phyloP scores from a whole-genome alignment of 2,113 vertebrate species.

The Hyaena hyaena region DNA sequence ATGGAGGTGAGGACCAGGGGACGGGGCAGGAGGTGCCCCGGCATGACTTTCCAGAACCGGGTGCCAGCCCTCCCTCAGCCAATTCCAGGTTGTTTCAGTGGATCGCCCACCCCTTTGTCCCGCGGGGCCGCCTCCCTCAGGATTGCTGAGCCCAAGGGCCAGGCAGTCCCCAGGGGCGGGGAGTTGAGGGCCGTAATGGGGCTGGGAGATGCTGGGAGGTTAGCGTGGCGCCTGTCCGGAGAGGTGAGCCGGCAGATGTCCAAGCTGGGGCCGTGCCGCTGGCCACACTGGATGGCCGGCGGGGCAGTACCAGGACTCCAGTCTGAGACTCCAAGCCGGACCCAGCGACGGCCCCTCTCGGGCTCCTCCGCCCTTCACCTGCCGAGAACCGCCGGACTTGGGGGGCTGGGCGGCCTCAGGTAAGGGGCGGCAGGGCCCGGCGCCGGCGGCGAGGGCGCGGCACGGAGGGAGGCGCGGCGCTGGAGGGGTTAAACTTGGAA shows the following conservation, averaged over 20 bases:
- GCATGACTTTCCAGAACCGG: background rate
- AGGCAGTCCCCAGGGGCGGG: background rate
- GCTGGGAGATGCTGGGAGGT: slow-evolving; percentile 37
- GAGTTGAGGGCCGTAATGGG: slow-evolving; percentile 14
- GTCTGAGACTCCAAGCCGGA: background rate
- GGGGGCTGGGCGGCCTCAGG: slow-evolving; percentile 49
- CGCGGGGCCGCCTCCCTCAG: background rate
- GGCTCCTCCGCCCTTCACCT: background rate
- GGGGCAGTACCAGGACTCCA: background rate
- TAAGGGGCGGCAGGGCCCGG: background rate
- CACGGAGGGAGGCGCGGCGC: background rate
- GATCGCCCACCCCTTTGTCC: background rate
- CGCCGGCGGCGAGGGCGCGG: slow-evolving; percentile 6
- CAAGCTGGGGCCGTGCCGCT: background rate
- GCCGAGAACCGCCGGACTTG: background rate
- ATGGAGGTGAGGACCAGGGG: background rate
- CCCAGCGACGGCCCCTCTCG: background rate
- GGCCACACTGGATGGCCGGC: background rate
- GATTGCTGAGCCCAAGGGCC: background rate
- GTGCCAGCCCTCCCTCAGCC: background rate
- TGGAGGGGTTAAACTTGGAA: slow-evolving; percentile 51
- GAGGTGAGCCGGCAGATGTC: slow-evolving; percentile 13
- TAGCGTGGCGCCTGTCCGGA: background rate
- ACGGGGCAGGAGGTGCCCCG: background rate
- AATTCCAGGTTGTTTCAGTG: background rate